Conservation (phyloP, 2,797 vertebrate genomes). For the Rhinatrema bivittatum region DNA sequence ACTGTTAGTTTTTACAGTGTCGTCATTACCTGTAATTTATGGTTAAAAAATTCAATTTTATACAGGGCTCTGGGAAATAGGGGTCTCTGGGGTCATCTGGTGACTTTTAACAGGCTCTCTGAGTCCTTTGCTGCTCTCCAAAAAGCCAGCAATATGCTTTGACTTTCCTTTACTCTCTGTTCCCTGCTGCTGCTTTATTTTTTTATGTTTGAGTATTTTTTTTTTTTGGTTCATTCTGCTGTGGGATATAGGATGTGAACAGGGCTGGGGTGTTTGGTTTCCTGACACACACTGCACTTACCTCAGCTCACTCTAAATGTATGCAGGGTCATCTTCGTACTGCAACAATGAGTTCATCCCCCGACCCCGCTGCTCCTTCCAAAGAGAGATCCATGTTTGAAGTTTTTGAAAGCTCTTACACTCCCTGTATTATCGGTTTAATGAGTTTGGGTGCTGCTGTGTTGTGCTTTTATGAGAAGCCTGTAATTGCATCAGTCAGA, state of each 20-base stretch:
- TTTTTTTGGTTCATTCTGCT: no score
- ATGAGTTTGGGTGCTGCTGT: no score
- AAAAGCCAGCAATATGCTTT: conserved; percentile 56
- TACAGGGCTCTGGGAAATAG: conserved; percentile 90
- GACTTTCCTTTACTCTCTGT: conserved; percentile 29
- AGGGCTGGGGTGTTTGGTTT: not conserved
- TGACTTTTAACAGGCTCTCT: conserved; percentile 79
- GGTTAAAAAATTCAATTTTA: conserved; percentile 95
- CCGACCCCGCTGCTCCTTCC: no score
- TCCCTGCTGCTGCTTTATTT: conserved; percentile 31
- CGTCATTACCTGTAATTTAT: conserved; percentile 99
- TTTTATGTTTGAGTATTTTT: conserved; percentile 34
- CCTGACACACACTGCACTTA: conserved; percentile 18
- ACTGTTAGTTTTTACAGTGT: conserved; percentile 99
- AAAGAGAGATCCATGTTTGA: no score
- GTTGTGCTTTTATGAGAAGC: no score
- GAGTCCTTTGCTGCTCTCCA: conserved; percentile 58
- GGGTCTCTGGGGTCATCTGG: conserved; percentile 88
- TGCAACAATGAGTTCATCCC: no score
- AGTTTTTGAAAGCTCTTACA: no score
- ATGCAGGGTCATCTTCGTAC: no score
- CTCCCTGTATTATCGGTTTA: no score
- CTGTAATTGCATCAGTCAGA: no score
- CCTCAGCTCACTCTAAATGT: conserved; percentile 32
- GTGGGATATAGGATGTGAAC: conserved; percentile 17